Evolutionary conservation across 1,140 invertebrate genomes (phyloP).

Genomic region (Vanessa tameamea): DNA sequence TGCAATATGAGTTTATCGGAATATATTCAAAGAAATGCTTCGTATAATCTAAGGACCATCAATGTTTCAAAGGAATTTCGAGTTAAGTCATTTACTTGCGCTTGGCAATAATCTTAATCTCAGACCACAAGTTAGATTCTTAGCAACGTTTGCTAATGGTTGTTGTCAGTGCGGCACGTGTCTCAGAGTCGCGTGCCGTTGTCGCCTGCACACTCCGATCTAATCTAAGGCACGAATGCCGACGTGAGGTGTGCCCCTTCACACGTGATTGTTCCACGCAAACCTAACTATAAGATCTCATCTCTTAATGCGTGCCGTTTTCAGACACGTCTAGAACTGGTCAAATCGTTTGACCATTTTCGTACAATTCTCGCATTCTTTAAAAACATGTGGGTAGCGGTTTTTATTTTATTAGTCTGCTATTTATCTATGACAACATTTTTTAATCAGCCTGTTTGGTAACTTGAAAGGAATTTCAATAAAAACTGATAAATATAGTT

Average conservation of each 20-base stretch:
- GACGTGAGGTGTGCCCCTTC: conserved; percentile 70
- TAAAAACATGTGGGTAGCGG: conserved; percentile 26
- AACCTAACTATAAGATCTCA: conserved; percentile 59
- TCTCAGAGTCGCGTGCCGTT: conserved; percentile 69
- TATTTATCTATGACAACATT: conserved; percentile 19
- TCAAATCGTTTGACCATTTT: conserved; percentile 51
- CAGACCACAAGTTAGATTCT: conserved; percentile 47
- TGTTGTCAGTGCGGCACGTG: conserved; percentile 58
- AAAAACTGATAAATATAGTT: too few relatives aligned
- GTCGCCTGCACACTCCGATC: conserved; percentile 55
- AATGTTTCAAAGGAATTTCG: conserved; percentile 16
- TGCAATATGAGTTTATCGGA: conserved; percentile 21
- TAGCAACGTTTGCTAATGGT: conserved; percentile 49
- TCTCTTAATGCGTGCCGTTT: conserved; percentile 65
- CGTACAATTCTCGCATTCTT: conserved; percentile 37
- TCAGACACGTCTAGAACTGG: conserved; percentile 41
- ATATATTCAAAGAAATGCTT: conserved; percentile 20
- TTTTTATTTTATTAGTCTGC: conserved; percentile 11
- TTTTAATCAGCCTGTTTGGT: too few relatives aligned
- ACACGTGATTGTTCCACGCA: conserved; percentile 69
- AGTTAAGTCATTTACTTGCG: conserved; percentile 34
- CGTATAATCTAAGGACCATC: conserved; percentile 16
- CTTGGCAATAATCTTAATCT: conserved; percentile 51
- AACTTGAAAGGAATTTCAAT: too few relatives aligned
- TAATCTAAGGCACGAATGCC: conserved; percentile 70